Evolutionary conservation across 2,797 vertebrate species (phyloP).

Genomic region (Pachyuromys duprasi): DNA sequence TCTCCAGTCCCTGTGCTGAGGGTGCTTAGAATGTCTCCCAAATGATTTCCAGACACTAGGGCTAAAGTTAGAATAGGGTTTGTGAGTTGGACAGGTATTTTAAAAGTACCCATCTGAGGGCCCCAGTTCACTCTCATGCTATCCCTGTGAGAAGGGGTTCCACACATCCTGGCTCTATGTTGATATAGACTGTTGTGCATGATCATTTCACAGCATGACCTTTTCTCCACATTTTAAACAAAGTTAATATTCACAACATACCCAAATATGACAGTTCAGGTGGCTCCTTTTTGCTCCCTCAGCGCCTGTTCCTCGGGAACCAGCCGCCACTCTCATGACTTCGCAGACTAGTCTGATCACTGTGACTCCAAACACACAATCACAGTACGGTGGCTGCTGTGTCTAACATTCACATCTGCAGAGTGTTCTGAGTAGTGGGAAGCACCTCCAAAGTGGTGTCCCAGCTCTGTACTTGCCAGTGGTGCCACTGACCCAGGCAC

Average conservation of each 20-base stretch:
- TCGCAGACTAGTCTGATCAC: neutral
- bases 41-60: neutral
- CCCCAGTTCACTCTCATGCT: rapidly evolving
- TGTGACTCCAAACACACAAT: neutral
- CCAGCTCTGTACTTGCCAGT: neutral
- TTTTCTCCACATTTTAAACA: neutral
- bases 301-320: neutral
- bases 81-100: neutral
- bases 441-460: neutral
- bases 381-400: neutral
- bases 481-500: neutral
- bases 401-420: neutral
- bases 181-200: neutral
- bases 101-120: neutral
- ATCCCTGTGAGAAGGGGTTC: neutral
- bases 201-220: neutral
- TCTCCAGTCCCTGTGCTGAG: neutral
- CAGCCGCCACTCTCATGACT: neutral
- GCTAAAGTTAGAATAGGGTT: neutral
- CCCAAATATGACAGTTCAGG: neutral
- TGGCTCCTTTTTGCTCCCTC: neutral
- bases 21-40: neutral
- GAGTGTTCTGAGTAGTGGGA: too few species aligned
- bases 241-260: rapidly evolving
- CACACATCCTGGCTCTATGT: neutral